Percentiles rank a stretch among this genome's conserved stretches.
phyloP scores from a whole-genome alignment of 2,797 vertebrate species.

The Acanthurus lineatus region DNA sequence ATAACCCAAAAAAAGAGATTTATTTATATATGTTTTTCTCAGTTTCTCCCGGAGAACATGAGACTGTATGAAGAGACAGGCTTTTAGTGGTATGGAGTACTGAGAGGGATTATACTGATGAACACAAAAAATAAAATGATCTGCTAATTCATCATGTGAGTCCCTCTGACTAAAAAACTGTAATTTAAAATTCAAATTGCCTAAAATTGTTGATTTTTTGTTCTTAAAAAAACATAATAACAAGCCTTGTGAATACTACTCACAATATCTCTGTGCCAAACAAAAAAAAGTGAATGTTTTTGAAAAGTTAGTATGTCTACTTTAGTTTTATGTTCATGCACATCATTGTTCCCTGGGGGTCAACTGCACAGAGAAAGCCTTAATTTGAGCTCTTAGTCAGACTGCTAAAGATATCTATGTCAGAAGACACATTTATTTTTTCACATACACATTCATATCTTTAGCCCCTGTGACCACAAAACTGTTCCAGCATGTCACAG shows the following conservation, averaged over 20 bases:
- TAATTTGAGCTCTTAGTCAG: conserved; percentile 66
- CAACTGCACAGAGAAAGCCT: conserved; percentile 45
- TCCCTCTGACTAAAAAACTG: not conserved
- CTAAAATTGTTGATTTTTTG: not conserved
- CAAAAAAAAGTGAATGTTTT: conserved; percentile 21
- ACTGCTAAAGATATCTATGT: conserved; percentile 68
- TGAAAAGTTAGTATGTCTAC: conserved; percentile 46
- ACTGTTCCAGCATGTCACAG: conserved; percentile 48
- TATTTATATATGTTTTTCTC: not conserved
- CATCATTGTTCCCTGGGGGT: conserved; percentile 54
- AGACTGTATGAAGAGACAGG: not conserved
- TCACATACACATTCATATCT: conserved; percentile 54
- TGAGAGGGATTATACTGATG: not conserved
- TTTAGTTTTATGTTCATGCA: conserved; percentile 47
- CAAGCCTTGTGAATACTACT: not conserved
- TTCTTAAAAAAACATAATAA: conserved; percentile 6
- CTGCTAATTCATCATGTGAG: not conserved
- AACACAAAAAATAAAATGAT: not conserved
- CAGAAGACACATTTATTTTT: conserved; percentile 55
- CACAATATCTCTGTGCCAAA: not conserved
- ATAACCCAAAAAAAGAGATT: not conserved
- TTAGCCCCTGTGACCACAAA: conserved; percentile 55
- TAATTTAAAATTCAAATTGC: not conserved
- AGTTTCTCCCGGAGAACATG: not conserved
- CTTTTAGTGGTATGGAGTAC: not conserved